Evolutionary conservation across 2,797 vertebrate species (phyloP).

Genomic region (Tapirus indicus): DNA sequence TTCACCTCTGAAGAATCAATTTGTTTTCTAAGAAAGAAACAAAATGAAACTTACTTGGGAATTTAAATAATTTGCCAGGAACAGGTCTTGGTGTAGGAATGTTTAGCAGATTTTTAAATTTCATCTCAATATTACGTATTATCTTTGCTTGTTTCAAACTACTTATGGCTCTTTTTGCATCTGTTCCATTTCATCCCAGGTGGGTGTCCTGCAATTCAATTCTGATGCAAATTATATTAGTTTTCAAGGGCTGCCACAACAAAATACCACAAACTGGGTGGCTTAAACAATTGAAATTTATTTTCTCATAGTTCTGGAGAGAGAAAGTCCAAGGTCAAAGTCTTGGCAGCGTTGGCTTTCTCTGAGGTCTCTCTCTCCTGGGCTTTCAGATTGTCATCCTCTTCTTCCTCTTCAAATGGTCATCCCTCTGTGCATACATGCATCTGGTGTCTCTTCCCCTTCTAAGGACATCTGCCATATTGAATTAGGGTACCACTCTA

Average conservation of each 20-base stretch:
- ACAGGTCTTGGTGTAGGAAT: background rate
- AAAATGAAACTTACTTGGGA: background rate
- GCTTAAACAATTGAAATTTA: background rate
- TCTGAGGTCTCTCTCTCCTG: background rate
- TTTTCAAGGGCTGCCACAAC: background rate
- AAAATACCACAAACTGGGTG: background rate
- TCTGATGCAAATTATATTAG: background rate
- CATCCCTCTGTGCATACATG: background rate
- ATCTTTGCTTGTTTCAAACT: background rate
- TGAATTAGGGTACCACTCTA: background rate
- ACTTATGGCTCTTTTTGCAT: background rate
- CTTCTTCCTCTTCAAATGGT: background rate
- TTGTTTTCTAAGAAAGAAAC: background rate
- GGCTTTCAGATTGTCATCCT: background rate
- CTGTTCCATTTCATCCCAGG: background rate
- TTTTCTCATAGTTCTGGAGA: background rate
- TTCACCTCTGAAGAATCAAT: background rate
- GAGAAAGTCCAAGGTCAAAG: background rate
- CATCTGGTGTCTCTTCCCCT: background rate
- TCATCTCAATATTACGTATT: background rate
- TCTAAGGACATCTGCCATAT: background rate
- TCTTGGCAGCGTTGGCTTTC: background rate
- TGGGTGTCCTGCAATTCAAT: background rate
- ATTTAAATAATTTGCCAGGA: background rate
- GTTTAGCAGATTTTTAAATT: background rate